Percentiles rank a stretch among this genome's conserved stretches.
Evolutionary conservation across 2,797 vertebrate species (phyloP).

Genomic region (Calcarius lapponicus): DNA sequence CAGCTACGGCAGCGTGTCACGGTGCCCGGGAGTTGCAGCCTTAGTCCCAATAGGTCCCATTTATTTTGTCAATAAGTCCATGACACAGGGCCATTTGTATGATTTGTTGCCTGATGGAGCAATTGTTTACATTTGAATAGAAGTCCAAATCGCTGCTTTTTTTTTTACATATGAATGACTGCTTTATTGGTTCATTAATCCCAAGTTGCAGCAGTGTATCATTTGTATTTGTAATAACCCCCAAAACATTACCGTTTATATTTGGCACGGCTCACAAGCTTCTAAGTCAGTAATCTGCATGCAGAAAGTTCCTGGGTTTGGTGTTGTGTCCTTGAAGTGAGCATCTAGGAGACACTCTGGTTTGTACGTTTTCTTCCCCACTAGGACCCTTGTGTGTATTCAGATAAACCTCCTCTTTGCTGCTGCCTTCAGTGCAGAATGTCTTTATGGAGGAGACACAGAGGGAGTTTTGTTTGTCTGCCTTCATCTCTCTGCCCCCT

Average conservation of each 20-base stretch:
- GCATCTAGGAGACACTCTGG: not conserved
- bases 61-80: not conserved
- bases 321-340: not conserved
- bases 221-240: not conserved
- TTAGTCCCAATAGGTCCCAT: not conserved
- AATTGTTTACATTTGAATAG: constrained; percentile 35
- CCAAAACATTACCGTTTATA: not conserved
- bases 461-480: not conserved
- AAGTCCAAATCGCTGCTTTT: not conserved
- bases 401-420: not conserved
- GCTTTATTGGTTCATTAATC: constrained; percentile 46
- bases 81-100: not conserved
- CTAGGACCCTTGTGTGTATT: not conserved
- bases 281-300: not conserved
- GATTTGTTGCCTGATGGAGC: constrained; percentile 8
- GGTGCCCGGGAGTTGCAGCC: not conserved
- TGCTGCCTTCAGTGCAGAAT: not conserved
- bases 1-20: not conserved
- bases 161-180: not conserved
- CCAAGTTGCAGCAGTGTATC: not conserved
- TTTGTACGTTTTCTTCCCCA: not conserved
- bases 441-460: not conserved
- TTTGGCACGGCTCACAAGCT: not conserved
- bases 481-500: not conserved
- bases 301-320: not conserved